phyloP scores from a whole-genome alignment of 2,797 vertebrate genomes.

The Mycteria americana region DNA sequence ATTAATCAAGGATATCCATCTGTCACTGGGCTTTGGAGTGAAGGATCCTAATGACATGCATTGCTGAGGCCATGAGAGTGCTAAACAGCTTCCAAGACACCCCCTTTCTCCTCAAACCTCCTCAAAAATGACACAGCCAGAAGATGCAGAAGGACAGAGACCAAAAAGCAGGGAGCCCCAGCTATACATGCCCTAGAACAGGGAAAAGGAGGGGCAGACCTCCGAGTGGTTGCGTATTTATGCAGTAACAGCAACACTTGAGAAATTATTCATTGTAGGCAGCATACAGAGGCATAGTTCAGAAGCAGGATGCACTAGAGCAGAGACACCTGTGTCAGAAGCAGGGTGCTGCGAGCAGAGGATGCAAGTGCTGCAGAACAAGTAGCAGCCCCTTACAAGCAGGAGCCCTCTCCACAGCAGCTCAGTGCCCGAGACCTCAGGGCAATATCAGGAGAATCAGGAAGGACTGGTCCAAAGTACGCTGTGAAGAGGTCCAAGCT shows the following conservation, averaged over 20 bases:
- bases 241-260: background rate
- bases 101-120: background rate
- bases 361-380: background rate
- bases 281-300: background rate
- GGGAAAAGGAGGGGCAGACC: background rate
- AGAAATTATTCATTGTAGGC: background rate
- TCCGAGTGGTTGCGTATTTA: background rate
- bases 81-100: background rate
- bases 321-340: background rate
- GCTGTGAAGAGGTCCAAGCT: background rate
- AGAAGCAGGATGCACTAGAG: background rate
- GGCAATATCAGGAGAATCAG: background rate
- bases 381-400: background rate
- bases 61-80: background rate
- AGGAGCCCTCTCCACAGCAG: rapidly evolving
- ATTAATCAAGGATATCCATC: background rate
- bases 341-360: background rate
- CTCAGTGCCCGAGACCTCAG: background rate
- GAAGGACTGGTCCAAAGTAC: background rate
- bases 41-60: background rate
- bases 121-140: background rate
- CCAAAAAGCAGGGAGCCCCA: background rate
- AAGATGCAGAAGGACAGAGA: background rate
- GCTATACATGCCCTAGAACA: background rate
- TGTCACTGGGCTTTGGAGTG: background rate